phyloP scores from a whole-genome alignment of 2,888 invertebrate genomes.

The Mechanitis mazaeus region DNA sequence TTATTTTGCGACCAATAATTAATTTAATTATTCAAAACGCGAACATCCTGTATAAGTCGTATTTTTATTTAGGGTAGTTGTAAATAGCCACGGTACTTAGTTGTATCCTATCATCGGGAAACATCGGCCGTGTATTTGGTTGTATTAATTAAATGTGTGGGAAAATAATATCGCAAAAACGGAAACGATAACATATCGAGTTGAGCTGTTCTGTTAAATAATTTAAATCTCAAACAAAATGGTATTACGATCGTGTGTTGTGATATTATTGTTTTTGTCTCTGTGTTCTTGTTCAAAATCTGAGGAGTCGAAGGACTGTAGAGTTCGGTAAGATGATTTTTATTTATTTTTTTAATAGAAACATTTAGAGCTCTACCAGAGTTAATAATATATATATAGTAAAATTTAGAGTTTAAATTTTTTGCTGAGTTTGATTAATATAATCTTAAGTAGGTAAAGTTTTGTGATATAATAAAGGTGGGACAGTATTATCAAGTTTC shows the following conservation, averaged over 20 bases:
- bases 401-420: too few relatives aligned
- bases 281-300: constrained; percentile 2
- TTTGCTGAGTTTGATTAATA: too few relatives aligned
- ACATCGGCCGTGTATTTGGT: constrained; percentile 24
- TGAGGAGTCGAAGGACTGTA: neutral
- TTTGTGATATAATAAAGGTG: too few relatives aligned
- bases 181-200: constrained; percentile 31
- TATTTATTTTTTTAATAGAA: neutral
- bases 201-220: constrained; percentile 13
- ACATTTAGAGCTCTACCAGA: neutral
- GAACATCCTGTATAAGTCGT: constrained; percentile 30
- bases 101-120: constrained; percentile 18
- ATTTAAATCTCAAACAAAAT: constrained; percentile 15
- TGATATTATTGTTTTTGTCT: constrained; percentile 8
- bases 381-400: too few relatives aligned
- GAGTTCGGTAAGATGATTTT: neutral
- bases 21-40: constrained; percentile 29
- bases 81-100: constrained; percentile 16
- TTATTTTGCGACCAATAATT: constrained; percentile 14
- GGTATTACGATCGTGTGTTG: constrained; percentile 10
- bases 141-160: constrained; percentile 6
- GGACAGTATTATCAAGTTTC: too few relatives aligned
- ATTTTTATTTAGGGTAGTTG: constrained; percentile 20
- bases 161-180: constrained; percentile 26
- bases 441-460: too few relatives aligned